Evolutionary conservation across 2,113 vertebrate genomes (phyloP).

Genomic region (Lathamus discolor): DNA sequence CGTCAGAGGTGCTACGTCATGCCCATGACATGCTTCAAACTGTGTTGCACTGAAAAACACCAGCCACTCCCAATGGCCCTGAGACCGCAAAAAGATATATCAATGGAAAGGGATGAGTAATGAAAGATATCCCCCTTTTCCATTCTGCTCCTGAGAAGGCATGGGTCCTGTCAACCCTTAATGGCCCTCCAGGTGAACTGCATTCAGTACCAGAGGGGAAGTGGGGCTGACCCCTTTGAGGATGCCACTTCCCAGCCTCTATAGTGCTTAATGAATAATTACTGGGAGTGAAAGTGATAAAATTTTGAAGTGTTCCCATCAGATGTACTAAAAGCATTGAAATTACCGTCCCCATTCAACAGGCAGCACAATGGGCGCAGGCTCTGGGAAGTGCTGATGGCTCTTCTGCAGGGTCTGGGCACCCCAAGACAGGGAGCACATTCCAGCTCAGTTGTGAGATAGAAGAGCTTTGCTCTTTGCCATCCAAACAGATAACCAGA

Average conservation of each 20-base stretch:
- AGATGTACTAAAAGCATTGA: neutral
- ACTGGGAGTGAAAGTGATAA: neutral
- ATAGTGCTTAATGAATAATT: neutral
- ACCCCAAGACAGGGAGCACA: rapidly evolving
- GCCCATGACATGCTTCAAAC: neutral
- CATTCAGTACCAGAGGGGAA: neutral
- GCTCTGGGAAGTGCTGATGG: neutral
- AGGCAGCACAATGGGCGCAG: neutral
- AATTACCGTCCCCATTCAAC: neutral
- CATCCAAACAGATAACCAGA: neutral
- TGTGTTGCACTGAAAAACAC: rapidly evolving
- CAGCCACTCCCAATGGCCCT: rapidly evolving
- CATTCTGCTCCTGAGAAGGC: neutral
- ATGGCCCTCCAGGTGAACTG: neutral
- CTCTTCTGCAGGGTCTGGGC: neutral
- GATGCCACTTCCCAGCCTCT: neutral
- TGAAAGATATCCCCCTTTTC: neutral
- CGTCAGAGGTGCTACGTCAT: rapidly evolving
- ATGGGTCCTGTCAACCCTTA: neutral
- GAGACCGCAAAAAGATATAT: neutral
- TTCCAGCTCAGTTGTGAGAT: rapidly evolving
- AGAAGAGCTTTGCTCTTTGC: neutral
- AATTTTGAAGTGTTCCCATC: neutral
- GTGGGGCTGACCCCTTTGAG: neutral
- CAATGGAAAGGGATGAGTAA: neutral